These are phyloP conservation scores for Dasysyrphus albostriatus DNA, from an alignment of 2,888 invertebrate genomes.

Conservation along the genomic window DNA sequence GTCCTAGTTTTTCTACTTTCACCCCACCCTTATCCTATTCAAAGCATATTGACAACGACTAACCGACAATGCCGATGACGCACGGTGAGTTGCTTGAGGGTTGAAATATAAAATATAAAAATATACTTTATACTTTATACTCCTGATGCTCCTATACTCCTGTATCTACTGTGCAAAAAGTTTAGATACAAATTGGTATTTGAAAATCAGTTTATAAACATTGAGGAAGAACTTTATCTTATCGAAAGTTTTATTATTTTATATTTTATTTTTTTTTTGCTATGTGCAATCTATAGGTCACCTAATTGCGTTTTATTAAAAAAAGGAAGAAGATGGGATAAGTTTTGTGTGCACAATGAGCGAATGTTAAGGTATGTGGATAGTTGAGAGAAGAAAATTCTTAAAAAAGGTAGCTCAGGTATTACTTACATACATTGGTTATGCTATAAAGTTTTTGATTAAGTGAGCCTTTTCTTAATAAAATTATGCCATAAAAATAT, in stretches of 20 bases:
- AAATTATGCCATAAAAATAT: no score
- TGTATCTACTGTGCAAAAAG: slow-evolving; percentile 8
- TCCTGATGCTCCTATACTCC: not conserved
- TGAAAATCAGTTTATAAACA: slow-evolving; percentile 68
- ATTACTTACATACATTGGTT: not conserved
- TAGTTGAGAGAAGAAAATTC: not conserved
- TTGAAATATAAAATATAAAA: slow-evolving; percentile 6
- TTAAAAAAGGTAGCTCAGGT: not conserved
- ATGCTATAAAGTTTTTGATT: not conserved
- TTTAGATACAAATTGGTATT: slow-evolving; percentile 72
- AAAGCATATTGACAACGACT: slow-evolving; percentile 29
- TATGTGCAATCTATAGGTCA: slow-evolving; percentile 18
- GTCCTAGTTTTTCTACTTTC: slow-evolving; percentile 19
- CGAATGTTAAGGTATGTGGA: not conserved
- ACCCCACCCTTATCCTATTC: not conserved
- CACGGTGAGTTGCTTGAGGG: slow-evolving; percentile 30
- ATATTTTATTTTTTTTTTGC: not conserved
- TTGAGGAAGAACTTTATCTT: slow-evolving; percentile 40
- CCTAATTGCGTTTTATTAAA: slow-evolving; percentile 35
- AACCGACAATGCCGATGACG: not conserved
- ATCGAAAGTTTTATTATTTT: slow-evolving; percentile 16
- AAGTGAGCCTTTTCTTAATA: not conserved
- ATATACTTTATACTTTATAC: not conserved
- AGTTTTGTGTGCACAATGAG: slow-evolving; percentile 11
- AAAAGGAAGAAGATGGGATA: slow-evolving; percentile 10